Evolutionary conservation across 2,113 vertebrate species (phyloP), one percentile per base, ranked within the genome.

Genomic region (Microtus oregoni): DNA sequence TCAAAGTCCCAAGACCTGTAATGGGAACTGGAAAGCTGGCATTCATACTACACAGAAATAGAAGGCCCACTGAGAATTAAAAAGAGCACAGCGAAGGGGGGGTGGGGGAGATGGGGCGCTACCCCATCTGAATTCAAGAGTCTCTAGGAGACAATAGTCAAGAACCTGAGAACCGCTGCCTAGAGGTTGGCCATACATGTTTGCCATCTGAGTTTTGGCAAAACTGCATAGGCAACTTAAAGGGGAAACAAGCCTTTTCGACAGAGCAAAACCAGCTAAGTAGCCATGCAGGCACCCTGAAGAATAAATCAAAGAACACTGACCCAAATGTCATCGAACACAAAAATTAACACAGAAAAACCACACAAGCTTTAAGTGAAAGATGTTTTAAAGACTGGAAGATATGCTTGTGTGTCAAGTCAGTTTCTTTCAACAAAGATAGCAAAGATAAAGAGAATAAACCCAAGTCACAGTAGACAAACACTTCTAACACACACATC

Each of bases 131-230:
- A 67, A 76, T 67, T 79, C 26, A 95, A 86, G 79, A 68, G 61
- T 79, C 63, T 76, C 55, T 76, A 81, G 44, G 81, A 68, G 86
- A 73, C 55, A 94, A 86, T 7, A 83, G 70, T 67, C 41, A 72
- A 90, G 61, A 83, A 35, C 87, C 82, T 77, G 41, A 19, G 22
- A 67, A 55, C 6, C 38, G 5, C 22, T 77, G 2, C 58, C 58
- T 58, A 58, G 58, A 65, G 90, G 61, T 5, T 90, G 30, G 82
- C 15, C 10, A 79, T 11, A 55, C 0, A 44, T 38, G 17, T 76
- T 77, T 90, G 76, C 61, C 41, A 90, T 55, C 8, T 67, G 52
- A 70, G 30, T 83, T 96, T 73, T 86, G 67, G 67, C 75, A 78
- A 91, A 89, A 55, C 38, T 70, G 76, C 32, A 85, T 77, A 61